Evolutionary conservation across 2,797 vertebrate species (phyloP).

Genomic region (Luscinia megarhynchos): DNA sequence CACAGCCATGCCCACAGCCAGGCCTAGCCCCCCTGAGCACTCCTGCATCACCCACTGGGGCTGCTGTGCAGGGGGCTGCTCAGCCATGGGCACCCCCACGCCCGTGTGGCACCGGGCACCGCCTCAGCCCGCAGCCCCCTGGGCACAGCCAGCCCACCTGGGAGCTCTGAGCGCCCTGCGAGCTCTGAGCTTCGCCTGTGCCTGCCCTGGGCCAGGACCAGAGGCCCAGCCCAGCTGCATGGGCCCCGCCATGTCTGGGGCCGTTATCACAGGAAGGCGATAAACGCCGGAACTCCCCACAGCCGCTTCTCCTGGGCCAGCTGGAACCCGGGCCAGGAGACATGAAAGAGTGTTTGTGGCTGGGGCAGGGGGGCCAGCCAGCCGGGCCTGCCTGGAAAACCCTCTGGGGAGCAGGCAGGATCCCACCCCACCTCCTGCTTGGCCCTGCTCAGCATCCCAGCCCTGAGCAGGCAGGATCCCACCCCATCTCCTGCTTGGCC

Average conservation of each 20-base stretch:
- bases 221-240: background rate
- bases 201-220: background rate
- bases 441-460: background rate
- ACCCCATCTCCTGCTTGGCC: too few relatives aligned
- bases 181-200: background rate
- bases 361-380: background rate
- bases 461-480: too few relatives aligned
- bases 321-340: background rate
- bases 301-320: background rate
- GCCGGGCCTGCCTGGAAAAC: background rate
- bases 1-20: accelerated
- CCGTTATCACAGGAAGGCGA: background rate
- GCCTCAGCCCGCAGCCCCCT: background rate
- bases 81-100: background rate
- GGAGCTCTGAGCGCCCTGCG: background rate
- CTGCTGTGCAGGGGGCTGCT: accelerated
- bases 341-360: background rate
- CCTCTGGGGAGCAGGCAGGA: background rate
- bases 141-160: accelerated
- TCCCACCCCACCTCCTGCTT: background rate
- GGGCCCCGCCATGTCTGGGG: background rate
- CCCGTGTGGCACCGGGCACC: accelerated
- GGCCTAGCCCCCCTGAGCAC: background rate
- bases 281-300: background rate
- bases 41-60: accelerated